Evolutionary conservation across 1,140 invertebrate species (phyloP), one percentile per base, ranked within the genome.

Genomic region (Microplitis demolitor): DNA sequence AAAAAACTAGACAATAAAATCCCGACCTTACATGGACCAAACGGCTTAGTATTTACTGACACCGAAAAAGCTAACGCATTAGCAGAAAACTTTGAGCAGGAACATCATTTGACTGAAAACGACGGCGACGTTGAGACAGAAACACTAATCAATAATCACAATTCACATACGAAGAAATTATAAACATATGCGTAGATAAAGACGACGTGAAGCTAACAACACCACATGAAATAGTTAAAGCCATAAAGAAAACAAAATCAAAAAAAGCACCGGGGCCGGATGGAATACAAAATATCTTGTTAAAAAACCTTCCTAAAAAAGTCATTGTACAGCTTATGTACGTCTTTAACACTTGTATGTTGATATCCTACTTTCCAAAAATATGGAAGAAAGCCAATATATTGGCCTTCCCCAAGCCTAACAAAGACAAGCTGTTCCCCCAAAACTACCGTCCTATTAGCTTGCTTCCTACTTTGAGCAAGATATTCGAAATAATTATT

Each of bases 261-360:
- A 77, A 74, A 67, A 82, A 84, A 79, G 78, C 79, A 0, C 79
- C 80, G 1, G 80, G 77, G 0, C 71, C 13, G 4, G 79, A 85
- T 45, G 24, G 62, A 6, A 79, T 83, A 24, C 66, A 74, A 16
- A 72, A 66, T 37, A 67, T 64, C 3, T 67, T 80, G 4, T 33
- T 83, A 3, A 80, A 81, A 73, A 68, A 82, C 16, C 31, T 82
- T 2, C 58, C 74, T 2, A 33, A 62, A 9, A 78, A 80, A 68
- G 39, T 72, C 5, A 16, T 83, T 13, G 69, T 74, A 0, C 74
- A 78, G 61, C 4, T 85, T 6, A 66, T 39, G 3, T 53, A 78
- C 11, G 74, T 83, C n/a, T 77, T 79, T 16, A 83, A 83, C 68
- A 60, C 72, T 5, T 69, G 61, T 5, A 9, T 85, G 0, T 35